Evolutionary conservation across 2,113 vertebrate genomes (phyloP).

Genomic region (Psittacus erithacus): DNA sequence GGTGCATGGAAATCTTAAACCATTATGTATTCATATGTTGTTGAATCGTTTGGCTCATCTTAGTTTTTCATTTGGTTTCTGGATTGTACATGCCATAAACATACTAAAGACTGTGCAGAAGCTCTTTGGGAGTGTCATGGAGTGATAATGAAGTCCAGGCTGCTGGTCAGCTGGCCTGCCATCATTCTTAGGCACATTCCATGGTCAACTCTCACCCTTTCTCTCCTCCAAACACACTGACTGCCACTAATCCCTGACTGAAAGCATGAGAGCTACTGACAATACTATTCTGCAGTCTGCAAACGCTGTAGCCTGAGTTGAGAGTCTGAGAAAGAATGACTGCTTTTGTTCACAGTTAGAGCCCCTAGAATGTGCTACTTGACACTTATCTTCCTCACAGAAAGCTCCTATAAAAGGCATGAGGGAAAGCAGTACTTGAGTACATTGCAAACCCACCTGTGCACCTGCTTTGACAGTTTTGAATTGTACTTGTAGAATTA

Average conservation of each 20-base stretch:
- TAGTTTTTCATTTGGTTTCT: not conserved
- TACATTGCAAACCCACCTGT: not conserved
- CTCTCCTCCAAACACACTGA: not conserved
- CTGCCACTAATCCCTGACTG: not conserved
- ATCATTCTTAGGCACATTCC: not conserved
- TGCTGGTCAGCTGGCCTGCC: not conserved
- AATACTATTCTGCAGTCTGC: not conserved
- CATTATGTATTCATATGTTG: fast-evolving
- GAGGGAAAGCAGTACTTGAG: not conserved
- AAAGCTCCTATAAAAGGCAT: not conserved
- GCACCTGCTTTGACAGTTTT: not conserved
- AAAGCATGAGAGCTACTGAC: not conserved
- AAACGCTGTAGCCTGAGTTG: not conserved
- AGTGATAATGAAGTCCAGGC: not conserved
- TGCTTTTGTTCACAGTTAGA: not conserved
- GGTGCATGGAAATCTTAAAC: not conserved
- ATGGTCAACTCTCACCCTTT: not conserved
- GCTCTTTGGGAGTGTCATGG: not conserved
- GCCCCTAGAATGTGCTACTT: not conserved
- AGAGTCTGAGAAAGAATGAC: not conserved
- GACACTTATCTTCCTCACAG: not conserved
- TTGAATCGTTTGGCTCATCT: not conserved
- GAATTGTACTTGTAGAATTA: not conserved
- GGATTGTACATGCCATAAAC: not conserved
- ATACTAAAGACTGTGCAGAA: not conserved